Evolutionary conservation across 2,888 invertebrate genomes (phyloP).

Genomic region (Syritta pipiens): DNA sequence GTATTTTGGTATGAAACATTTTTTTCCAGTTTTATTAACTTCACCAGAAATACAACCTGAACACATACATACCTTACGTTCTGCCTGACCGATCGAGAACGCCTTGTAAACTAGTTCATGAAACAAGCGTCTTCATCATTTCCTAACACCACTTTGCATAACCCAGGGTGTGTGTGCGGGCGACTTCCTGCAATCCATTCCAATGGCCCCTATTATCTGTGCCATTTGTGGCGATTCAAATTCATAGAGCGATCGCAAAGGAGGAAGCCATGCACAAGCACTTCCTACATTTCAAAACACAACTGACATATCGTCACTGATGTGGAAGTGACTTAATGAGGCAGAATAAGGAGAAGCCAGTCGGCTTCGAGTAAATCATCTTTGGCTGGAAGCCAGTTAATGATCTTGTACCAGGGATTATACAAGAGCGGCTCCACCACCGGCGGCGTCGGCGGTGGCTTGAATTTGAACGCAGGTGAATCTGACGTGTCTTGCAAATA

Average conservation of each 20-base stretch:
- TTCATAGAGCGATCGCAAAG: conserved; percentile 9
- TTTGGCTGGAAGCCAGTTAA: neutral
- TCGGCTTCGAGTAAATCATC: neutral
- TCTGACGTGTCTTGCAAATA: too few species aligned
- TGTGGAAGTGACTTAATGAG: conserved; percentile 16
- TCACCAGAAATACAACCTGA: neutral
- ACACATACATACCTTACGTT: too few species aligned
- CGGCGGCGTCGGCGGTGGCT: too few species aligned
- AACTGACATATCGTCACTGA: conserved; percentile 7
- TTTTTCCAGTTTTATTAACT: neutral
- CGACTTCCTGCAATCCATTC: conserved; percentile 33
- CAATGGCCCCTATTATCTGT: conserved; percentile 3
- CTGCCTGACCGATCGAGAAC: conserved; percentile 5
- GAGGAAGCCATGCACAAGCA: conserved; percentile 21
- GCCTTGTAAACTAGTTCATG: neutral
- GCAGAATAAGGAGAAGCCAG: neutral
- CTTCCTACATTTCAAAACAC: conserved; percentile 40
- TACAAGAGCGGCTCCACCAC: too few species aligned
- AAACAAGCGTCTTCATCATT: too few species aligned
- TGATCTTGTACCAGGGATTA: too few species aligned
- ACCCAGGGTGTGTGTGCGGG: conserved; percentile 1
- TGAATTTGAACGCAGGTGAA: too few species aligned
- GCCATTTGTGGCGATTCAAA: conserved; percentile 24
- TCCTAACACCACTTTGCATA: conserved; percentile 11
- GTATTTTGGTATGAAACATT: too few species aligned